Evolutionary conservation across 1,140 invertebrate genomes (phyloP).

Genomic region (Lepidurus arcticus): DNA sequence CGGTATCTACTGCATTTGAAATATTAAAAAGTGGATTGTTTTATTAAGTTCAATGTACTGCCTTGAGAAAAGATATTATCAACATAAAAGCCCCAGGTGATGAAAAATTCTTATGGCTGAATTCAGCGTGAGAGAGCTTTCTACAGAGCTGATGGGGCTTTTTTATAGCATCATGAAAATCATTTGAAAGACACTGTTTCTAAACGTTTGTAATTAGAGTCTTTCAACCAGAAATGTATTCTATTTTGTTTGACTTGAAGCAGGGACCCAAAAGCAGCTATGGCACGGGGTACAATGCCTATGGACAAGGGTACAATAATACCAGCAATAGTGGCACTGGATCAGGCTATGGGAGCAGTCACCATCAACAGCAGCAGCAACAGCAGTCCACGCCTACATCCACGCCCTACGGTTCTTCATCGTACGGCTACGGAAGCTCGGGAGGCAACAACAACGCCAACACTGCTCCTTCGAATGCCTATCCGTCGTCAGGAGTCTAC

Average conservation of each 20-base stretch:
- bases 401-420: neutral
- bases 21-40: no score
- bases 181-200: no score
- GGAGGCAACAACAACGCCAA: neutral
- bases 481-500: neutral
- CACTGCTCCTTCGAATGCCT: neutral
- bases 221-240: no score
- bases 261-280: slow-evolving; percentile 1
- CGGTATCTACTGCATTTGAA: no score
- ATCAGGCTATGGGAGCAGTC: neutral
- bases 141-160: no score
- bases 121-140: no score
- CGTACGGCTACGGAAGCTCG: neutral
- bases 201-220: no score
- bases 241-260: neutral
- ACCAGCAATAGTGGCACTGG: neutral
- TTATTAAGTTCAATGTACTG: no score
- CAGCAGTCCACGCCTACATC: neutral
- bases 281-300: neutral
- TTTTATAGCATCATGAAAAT: no score
- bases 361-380: neutral
- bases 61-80: no score
- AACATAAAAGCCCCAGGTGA: no score
- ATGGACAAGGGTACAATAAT: neutral
- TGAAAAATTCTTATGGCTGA: no score